Evolutionary conservation across 2,113 vertebrate species (phyloP), one percentile per base, ranked within the genome.

Genomic region (Amphiprion ocellaris): DNA sequence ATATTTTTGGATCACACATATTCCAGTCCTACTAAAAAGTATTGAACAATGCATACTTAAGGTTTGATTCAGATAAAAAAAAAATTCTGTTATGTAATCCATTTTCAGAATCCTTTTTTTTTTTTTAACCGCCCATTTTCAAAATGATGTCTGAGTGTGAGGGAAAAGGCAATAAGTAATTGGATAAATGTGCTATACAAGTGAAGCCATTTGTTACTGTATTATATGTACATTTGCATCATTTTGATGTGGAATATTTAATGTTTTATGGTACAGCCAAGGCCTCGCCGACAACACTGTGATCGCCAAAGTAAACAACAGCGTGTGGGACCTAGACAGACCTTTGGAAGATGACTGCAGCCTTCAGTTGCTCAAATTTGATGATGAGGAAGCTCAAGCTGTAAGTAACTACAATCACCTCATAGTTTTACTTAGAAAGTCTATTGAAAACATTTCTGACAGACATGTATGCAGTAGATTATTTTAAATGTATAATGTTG

Each of bases 311-410:
- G 97, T 99, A 81, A 96, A 99, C 90, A 94, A 95, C 60, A 55
- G 30, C 7, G 96, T 99, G 72, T 99, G 98, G 98, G 98, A 99
- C 90, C 92, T 99, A 59, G 98, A 99, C 87, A 94, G 98, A 74
- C 96, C 97, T 23, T 88, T 99, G 85, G 97, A 99, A 75, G 94
- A 90, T 21, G 95, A 98, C 69, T 98, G 97, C 85, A 96, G 94
- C 68, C 89, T 99, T 73, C 94, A 97, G 85, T 94, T 99, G 79
- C 97, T 99, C 54, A 99, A 99, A 82, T 99, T 99, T 94, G 98
- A 99, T 47, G 97, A 99, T 53, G 97, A 98, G 59, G 98, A 98
- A 55, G 98, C 98, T 59, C 97, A 99, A 88, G 97, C 97, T 61
- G 98, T 99, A 92, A 96, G 96, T 96, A 44, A 15, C 41, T 44